phyloP scores from a whole-genome alignment of 2,888 invertebrate species.

The Pyrrhosoma nymphula region DNA sequence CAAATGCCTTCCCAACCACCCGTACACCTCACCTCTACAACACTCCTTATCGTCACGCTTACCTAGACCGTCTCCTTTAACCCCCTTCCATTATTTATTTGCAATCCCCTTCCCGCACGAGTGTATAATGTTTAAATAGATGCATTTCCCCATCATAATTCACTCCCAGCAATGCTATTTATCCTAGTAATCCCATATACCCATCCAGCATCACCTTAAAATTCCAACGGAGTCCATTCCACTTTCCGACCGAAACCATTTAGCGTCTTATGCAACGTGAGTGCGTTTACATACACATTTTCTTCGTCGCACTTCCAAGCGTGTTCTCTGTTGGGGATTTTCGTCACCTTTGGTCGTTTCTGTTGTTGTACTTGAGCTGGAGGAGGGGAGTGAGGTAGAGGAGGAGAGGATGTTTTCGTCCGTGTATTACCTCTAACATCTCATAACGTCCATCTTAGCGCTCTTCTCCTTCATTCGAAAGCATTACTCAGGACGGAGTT shows the following conservation, averaged over 20 bases:
- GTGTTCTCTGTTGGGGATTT: neutral
- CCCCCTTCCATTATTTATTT: neutral
- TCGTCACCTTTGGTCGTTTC: neutral
- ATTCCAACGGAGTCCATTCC: neutral
- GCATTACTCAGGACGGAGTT: neutral
- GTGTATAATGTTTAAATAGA: neutral
- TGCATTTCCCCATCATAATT: neutral
- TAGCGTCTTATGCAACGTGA: neutral
- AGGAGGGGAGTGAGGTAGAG: neutral
- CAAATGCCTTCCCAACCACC: too few species aligned
- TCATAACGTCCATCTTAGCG: slow-evolving; percentile 16
- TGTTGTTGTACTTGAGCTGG: neutral
- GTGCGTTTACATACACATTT: neutral
- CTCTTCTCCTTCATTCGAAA: neutral
- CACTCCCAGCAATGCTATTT: neutral
- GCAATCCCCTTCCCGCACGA: neutral
- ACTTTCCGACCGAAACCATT: neutral
- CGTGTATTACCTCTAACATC: neutral
- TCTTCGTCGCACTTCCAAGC: neutral
- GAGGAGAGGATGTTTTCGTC: neutral
- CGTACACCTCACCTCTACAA: neutral
- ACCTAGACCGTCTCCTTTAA: neutral
- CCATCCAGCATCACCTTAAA: neutral
- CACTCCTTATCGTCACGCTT: neutral
- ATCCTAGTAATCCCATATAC: slow-evolving; percentile 18